Base-by-base conservation (phyloP, 2,888 invertebrate species). In the Magallana nippona region DNA sequence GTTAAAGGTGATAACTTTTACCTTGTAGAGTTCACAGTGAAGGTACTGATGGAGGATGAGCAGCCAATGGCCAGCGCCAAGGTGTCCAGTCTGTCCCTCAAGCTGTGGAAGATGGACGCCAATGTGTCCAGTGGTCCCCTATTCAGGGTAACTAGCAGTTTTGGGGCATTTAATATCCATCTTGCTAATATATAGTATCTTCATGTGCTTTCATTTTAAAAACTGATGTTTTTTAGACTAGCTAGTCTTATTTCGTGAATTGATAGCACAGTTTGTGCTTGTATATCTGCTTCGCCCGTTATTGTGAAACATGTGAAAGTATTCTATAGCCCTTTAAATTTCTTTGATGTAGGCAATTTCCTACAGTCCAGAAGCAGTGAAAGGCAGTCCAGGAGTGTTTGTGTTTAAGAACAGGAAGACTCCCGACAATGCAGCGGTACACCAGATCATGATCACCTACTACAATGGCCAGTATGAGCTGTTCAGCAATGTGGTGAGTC, bases 391-490 rank as follows among this genome's bases (percentile, higher is more conserved):
- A 44, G 93, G 92, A 13, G 80, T 89, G 15, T 93, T 92, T 86
- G 80, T 88, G 55, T 93, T 93, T 84, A 92, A 89, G 55, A 90
- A 92, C 44, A 89, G 90, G n/a, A 89, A 85, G 63, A 88, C 88
- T 0, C 94, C 94, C 8, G 91, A 92, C 55, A 82, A 86, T 58
- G 86, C 92, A 2, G 93, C 93, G 13, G 86, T 86, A n/a, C 91
- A 93, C 87, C 89, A 90, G 82, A 88, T 93, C 13, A 88, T 92
- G 89, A 93, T 94, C 88, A 90, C 91, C n/a, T 94, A 93, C 86
- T 91, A 89, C 82, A 93, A 93, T 87, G 92, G 92, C 8, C 92
- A 91, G 84, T 87, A 91, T 81, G 90, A 92, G 82, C 85, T 93
- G 10, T 89, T 90, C 83, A 93, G 92, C 85, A 89, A 89, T 85